phyloP scores from a whole-genome alignment of 64 coral and sea anemone species.

The Montipora sp. region DNA sequence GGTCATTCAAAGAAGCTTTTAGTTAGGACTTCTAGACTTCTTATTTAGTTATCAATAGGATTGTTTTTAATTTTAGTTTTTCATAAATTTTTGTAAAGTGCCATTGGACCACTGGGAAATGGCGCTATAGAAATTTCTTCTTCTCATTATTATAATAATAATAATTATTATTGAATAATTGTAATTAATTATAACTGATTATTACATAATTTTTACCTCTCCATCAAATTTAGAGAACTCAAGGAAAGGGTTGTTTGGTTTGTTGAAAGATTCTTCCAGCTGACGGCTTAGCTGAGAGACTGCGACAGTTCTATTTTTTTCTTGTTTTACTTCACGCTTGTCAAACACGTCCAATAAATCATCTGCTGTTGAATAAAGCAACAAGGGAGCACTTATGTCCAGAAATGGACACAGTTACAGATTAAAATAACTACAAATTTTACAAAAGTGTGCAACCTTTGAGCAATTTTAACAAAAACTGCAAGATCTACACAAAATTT shows the following conservation, averaged over 20 bases:
- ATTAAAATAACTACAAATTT: neutral
- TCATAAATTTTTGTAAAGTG: no score
- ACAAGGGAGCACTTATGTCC: neutral
- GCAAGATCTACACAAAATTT: no score
- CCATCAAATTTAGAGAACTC: slow-evolving; percentile 97
- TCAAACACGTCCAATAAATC: slow-evolving; percentile 77
- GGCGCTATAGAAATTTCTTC: no score
- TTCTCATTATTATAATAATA: no score
- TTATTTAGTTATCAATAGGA: no score
- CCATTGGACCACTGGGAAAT: no score
- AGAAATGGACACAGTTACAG: neutral
- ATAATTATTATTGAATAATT: no score
- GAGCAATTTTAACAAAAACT: no score
- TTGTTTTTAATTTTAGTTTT: no score
- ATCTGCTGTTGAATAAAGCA: slow-evolving; percentile 41
- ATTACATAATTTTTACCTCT: slow-evolving; percentile 73
- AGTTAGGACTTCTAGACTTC: no score
- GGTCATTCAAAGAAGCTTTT: no score
- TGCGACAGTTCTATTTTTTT: slow-evolving; percentile 18
- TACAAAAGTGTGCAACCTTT: no score
- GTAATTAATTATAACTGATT: neutral
- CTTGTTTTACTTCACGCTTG: slow-evolving; percentile 77
- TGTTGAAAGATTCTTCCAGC: slow-evolving; percentile 72
- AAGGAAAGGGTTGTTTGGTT: slow-evolving; percentile 92
- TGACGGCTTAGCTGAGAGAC: slow-evolving; percentile 82